Base-by-base conservation (phyloP, 2,113 vertebrate genomes). In the Callipepla squamata region DNA sequence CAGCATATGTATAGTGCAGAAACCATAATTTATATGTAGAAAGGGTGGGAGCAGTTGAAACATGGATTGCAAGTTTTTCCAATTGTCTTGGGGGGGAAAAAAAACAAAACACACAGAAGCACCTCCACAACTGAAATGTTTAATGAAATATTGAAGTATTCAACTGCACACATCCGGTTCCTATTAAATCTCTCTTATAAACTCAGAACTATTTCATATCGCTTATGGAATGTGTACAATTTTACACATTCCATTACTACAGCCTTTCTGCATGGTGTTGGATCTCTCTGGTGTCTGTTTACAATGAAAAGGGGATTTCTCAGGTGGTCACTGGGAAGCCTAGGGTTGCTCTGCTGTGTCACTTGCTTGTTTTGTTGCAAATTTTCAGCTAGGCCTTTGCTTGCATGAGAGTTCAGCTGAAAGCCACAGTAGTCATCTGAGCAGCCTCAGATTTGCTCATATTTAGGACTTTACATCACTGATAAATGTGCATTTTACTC, bases 401-500 rank as follows among this genome's bases (percentile, higher is more conserved):
- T 89, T 80, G 30, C 51, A 9, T 28, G 26, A 40, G 62, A 75
- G 36, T 69, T 67, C 28, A 55, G 42, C 30, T 57, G 58, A 87
- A 93, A 34, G 28, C 66, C n/a, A 12, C 13, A 16, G 38, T 40
- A 40, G 58, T 68, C 44, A 63, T 14, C 36, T 40, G 16, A 65
- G 30, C 30, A 58, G 19, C 32, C 7, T 40, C 20, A 20, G 25
- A 17, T 28, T 82, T 1, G 2, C 26, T 69, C 0, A 0, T 16
- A 2, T 70, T 58, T 55, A n/a, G 55, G 61, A 53, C 36, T n/a
- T 61, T 76, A 14, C 4, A 3, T 32, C 7, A 13, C 8, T 55
- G 11, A 13, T n/a, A 11, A 87, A 18, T 20, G 25, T 40, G 38
- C 42, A 11, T 67, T 66, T 57, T n/a, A 45, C 5, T 3, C 5